Conservation (phyloP, 2,888 invertebrate genomes). For the Pilophorus perplexus region DNA sequence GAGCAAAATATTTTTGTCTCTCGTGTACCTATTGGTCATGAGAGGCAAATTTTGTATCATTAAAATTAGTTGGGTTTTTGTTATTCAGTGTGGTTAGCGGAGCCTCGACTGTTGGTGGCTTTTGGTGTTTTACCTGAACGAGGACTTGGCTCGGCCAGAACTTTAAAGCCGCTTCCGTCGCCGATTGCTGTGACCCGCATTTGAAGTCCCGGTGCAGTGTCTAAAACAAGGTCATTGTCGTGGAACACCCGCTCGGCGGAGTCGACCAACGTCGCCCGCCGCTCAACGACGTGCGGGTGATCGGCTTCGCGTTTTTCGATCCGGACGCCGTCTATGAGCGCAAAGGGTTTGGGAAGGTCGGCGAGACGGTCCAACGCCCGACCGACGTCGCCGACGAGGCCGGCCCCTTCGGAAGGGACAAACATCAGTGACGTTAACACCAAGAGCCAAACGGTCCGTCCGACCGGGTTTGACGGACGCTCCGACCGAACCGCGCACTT, state of each 20-base stretch:
- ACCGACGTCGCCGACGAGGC: constrained; percentile 23
- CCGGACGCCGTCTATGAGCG: constrained; percentile 33
- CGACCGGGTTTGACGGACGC: neutral
- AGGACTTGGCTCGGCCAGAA: constrained; percentile 17
- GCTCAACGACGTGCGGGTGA: neutral
- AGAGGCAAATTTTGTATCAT: too few species aligned
- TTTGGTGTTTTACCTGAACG: constrained; percentile 20
- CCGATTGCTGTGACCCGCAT: constrained; percentile 24
- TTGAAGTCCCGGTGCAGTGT: constrained; percentile 35
- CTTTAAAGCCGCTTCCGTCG: constrained; percentile 24
- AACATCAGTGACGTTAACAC: neutral
- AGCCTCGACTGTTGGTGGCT: too few species aligned
- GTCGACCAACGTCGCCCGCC: constrained; percentile 16
- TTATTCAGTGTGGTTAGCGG: too few species aligned
- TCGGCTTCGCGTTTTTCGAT: constrained; percentile 9
- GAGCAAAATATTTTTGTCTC: too few species aligned
- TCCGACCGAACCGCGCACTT: constrained; percentile 5
- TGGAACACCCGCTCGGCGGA: constrained; percentile 31
- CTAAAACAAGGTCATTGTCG: constrained; percentile 27
- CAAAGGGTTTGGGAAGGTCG: neutral
- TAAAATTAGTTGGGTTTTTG: too few species aligned
- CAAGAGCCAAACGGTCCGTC: neutral
- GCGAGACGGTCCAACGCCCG: constrained; percentile 27
- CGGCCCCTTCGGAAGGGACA: too few species aligned
- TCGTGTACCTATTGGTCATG: too few species aligned